Conservation (phyloP, 2,113 vertebrate species). For the Climacteris rufus region DNA sequence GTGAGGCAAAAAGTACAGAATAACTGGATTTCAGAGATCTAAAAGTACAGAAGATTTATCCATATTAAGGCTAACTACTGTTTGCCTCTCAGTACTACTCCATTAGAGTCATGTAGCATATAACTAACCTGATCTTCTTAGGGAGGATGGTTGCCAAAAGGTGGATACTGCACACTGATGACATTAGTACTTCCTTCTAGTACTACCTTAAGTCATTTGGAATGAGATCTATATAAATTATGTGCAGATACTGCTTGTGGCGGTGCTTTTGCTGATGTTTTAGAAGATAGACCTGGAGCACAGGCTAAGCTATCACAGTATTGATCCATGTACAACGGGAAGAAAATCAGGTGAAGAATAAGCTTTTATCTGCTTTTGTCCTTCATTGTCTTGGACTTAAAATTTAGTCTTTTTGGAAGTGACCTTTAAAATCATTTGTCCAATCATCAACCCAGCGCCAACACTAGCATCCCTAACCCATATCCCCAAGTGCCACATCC, state of each 20-base stretch:
- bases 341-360: background rate
- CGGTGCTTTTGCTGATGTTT: background rate
- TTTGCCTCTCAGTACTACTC: background rate
- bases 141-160: background rate
- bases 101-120: background rate
- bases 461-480: background rate
- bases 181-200: background rate
- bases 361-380: background rate
- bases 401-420: background rate
- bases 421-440: background rate
- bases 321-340: background rate
- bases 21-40: constrained; percentile 28
- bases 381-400: background rate
- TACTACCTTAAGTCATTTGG: background rate
- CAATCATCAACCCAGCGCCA: background rate
- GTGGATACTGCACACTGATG: background rate
- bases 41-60: background rate
- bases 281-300: background rate
- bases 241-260: background rate
- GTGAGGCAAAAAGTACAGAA: background rate
- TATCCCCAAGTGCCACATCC: background rate
- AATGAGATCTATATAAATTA: background rate
- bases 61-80: background rate
- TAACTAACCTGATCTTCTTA: background rate
- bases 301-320: background rate